These are phyloP conservation scores for Maccullochella peelii DNA, from an alignment of 2,113 vertebrate species.

Conservation along the genomic window DNA sequence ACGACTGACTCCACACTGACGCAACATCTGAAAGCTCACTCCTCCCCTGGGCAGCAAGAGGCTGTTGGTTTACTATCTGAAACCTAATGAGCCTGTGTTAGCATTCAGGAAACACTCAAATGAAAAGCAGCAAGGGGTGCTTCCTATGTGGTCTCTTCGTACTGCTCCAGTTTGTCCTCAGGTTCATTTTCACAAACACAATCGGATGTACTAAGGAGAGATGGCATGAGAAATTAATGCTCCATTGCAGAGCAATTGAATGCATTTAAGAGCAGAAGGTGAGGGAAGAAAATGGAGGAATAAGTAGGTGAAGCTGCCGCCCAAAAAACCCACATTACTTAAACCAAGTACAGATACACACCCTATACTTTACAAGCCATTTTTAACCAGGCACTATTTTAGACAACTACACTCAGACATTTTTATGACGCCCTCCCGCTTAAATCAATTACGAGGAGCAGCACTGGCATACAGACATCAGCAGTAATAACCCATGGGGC, in stretches of 20 bases:
- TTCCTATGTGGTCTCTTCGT: conserved; percentile 57
- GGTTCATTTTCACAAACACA: conserved; percentile 57
- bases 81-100: conserved; percentile 64
- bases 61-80: conserved; percentile 58
- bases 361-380: conserved; percentile 60
- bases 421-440: conserved; percentile 69
- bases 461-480: conserved; percentile 48
- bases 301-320: neutral
- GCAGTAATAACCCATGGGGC: conserved; percentile 65
- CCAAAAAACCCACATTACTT: conserved; percentile 19
- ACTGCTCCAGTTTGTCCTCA: conserved; percentile 58
- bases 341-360: conserved; percentile 45
- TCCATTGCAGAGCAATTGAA: conserved; percentile 38
- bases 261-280: conserved; percentile 14
- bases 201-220: conserved; percentile 34
- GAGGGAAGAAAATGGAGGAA: conserved; percentile 27
- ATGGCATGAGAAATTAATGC: conserved; percentile 49
- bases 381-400: conserved; percentile 68
- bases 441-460: conserved; percentile 72
- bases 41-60: conserved; percentile 42
- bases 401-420: conserved; percentile 43
- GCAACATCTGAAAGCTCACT: conserved; percentile 76
- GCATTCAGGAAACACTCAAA: conserved; percentile 64
- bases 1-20: conserved; percentile 77
- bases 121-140: conserved; percentile 45